Evolutionary conservation across 2,113 vertebrate species (phyloP), one percentile per base, ranked within the genome.

Genomic region (Callocephalon fimbriatum): DNA sequence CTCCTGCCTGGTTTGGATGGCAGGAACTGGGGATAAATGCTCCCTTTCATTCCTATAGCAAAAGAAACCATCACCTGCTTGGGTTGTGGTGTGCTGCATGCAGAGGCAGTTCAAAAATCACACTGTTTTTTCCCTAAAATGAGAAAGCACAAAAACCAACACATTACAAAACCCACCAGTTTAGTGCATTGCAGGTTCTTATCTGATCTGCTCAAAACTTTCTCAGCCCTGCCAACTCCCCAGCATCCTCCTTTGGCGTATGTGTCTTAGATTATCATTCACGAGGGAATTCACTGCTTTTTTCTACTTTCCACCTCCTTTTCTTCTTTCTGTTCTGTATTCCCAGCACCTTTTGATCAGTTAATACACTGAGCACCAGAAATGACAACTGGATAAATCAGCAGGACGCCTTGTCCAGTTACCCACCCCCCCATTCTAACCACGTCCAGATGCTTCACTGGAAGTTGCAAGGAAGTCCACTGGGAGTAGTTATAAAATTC

Each of bases 291-390:
- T 70, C n/a, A 23, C 14, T 40, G 44, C 6, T 47, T 76, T 94
- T 65, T 81, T 53, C 51, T 67, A 23, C 40, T 58, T 93, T 79
- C 84, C 66, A 93, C 50, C 44, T 88, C 87, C 40, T 90, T n/a
- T 74, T 53, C 56, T 68, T 37, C 37, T 65, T 93, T 76, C 94
- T 95, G 65, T 14, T 95, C 72, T 93, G 32, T 65, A 78, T 95
- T 95, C 79, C 90, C 93, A 86, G 35, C 84, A 75, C 74, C 83
- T 88, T 97, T 66, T 79, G 62, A 82, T 86, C 81, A 78, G 62
- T 67, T 82, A 82, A 7, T 58, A 29, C 37, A 58, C 9, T 15
- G 27, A 76, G 29, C 62, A 93, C 10, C 26, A 91, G 50, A 66
- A 83, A 84, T 47, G 45, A 74, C 48, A 90, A 53, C 66, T 67